A percentile compares a stretch with the other conserved stretches of the same genome.
Conservation (phyloP, 2,797 vertebrate species). For the Chiloscyllium punctatum region DNA sequence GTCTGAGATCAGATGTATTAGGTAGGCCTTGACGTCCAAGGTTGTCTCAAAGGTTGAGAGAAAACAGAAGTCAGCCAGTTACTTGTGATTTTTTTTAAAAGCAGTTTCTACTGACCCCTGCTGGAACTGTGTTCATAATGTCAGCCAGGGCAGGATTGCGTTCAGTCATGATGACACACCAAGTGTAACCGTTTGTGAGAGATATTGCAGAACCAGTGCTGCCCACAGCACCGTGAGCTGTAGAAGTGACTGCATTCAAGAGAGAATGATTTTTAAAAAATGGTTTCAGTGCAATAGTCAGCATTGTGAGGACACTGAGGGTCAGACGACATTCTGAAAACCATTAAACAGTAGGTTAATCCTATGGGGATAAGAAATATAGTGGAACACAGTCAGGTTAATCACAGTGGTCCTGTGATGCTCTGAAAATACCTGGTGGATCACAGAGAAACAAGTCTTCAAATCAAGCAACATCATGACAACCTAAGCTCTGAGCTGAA, state of each 20-base stretch:
- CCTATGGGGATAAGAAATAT: background rate
- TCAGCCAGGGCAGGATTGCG: background rate
- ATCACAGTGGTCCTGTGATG: constrained; percentile 28
- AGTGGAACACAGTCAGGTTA: background rate
- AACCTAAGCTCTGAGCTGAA: constrained; percentile 36
- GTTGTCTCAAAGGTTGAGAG: background rate
- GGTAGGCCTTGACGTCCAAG: background rate
- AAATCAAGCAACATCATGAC: constrained; percentile 30
- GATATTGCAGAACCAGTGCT: background rate
- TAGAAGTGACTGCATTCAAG: background rate
- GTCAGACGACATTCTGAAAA: background rate
- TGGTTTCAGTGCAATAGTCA: background rate
- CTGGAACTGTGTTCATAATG: background rate
- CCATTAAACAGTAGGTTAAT: constrained; percentile 24
- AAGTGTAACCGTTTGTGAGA: background rate
- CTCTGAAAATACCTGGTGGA: background rate
- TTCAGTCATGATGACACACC: background rate
- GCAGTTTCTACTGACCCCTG: background rate
- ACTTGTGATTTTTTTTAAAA: no score
- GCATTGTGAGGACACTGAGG: background rate
- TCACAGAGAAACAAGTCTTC: background rate
- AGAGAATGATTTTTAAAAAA: background rate
- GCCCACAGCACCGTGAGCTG: background rate
- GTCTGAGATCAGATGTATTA: background rate
- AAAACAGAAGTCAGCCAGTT: background rate